Percentiles rank a stretch among this genome's conserved stretches.
Evolutionary conservation across 2,113 vertebrate genomes (phyloP).

Genomic region (Alexandromys fortis): DNA sequence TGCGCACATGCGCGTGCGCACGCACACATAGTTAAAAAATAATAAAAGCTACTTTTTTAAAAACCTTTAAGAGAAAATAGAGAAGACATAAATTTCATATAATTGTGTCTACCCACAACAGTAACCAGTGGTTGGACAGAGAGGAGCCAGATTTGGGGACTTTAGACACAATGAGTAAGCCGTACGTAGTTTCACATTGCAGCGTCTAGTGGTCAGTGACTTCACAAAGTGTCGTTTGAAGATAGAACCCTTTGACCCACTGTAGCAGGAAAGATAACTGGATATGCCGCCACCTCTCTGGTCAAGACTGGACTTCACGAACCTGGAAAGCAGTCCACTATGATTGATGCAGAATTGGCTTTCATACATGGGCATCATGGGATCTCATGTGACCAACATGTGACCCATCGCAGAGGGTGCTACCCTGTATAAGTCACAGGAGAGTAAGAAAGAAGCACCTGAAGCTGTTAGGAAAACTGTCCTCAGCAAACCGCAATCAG

Average conservation of each 20-base stretch:
- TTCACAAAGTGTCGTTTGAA: neutral
- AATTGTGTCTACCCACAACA: neutral
- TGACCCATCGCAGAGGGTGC: neutral
- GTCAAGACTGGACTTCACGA: neutral
- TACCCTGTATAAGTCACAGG: neutral
- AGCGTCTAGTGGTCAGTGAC: neutral
- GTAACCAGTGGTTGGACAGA: neutral
- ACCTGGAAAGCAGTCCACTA: neutral
- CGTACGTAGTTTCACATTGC: neutral
- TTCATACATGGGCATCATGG: neutral
- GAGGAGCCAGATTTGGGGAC: neutral
- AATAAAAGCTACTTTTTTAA: neutral
- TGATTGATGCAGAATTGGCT: neutral
- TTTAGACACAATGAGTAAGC: neutral
- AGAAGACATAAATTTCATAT: neutral
- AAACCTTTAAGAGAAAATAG: neutral
- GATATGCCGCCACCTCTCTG: neutral
- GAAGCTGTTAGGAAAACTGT: neutral
- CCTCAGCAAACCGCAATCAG: neutral
- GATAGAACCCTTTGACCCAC: neutral
- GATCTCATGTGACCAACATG: neutral
- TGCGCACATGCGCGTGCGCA: too few species aligned
- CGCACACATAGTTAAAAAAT: neutral
- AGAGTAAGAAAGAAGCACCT: neutral
- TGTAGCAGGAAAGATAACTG: neutral